phyloP scores from a whole-genome alignment of 2,888 invertebrate species.

The Epistrophe grossulariae region DNA sequence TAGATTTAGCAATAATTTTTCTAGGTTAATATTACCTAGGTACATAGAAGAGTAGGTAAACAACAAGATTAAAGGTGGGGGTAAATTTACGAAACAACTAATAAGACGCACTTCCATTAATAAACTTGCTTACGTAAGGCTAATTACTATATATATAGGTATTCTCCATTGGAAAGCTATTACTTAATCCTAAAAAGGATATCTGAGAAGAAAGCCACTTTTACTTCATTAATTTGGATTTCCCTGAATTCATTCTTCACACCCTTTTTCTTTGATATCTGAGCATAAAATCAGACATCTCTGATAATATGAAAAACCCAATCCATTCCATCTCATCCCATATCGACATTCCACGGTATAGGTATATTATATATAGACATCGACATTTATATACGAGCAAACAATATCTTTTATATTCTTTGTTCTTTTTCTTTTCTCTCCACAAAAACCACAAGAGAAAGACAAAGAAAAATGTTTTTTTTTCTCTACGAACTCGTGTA shows the following conservation, averaged over 20 bases:
- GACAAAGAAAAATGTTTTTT: constrained; percentile 59
- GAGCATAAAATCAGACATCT: constrained; percentile 34
- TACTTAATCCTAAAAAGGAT: neutral
- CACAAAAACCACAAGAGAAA: constrained; percentile 3
- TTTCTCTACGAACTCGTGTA: constrained; percentile 27
- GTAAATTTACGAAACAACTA: neutral
- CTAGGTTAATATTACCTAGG: neutral
- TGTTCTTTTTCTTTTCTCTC: constrained; percentile 29
- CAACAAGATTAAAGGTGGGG: neutral
- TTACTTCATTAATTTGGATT: constrained; percentile 19
- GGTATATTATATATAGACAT: neutral
- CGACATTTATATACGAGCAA: neutral
- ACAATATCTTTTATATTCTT: constrained; percentile 10
- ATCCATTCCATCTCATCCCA: neutral
- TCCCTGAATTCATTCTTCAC: neutral
- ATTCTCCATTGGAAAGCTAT: neutral
- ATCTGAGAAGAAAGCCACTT: neutral
- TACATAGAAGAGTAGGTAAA: neutral
- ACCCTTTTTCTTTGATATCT: constrained; percentile 20
- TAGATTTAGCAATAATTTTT: neutral
- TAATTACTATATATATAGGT: constrained; percentile 31
- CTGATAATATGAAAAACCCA: neutral
- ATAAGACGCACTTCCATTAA: constrained; percentile 18
- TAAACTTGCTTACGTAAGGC: constrained; percentile 22
- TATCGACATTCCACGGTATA: neutral